These are phyloP conservation scores for Condylura cristata DNA, from an alignment of 2,113 vertebrate species.

Conservation along the genomic window DNA sequence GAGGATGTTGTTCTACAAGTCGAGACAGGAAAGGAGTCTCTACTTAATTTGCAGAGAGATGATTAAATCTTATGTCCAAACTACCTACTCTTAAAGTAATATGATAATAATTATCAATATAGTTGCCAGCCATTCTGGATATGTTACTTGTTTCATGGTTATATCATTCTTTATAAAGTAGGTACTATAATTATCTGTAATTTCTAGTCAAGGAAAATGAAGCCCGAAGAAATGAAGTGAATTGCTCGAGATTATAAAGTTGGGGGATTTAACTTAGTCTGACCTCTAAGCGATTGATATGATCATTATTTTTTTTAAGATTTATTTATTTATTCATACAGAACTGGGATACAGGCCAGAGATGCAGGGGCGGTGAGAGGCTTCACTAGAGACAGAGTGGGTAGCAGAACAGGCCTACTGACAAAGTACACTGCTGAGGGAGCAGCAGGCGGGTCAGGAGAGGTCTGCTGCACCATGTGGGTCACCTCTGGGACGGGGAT, in stretches of 20 bases:
- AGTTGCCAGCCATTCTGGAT: background rate
- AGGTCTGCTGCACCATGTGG: no score
- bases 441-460: no score
- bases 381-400: no score
- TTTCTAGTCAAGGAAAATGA: background rate
- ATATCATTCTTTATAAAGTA: background rate
- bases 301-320: no score
- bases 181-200: background rate
- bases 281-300: background rate
- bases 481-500: no score
- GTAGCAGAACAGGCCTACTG: no score
- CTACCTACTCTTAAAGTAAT: background rate
- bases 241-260: background rate
- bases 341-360: no score
- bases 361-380: no score
- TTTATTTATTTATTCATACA: no score
- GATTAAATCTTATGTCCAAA: background rate
- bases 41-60: background rate
- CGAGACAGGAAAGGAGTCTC: background rate
- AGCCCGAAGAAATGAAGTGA: background rate
- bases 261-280: background rate
- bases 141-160: background rate
- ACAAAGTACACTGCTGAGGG: no score
- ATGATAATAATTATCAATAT: conserved; percentile 4
- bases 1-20: background rate